A percentile compares a stretch with the other conserved stretches of the same genome.
Conservation (phyloP, 2,797 vertebrate species). For the Sphenodon punctatus region DNA sequence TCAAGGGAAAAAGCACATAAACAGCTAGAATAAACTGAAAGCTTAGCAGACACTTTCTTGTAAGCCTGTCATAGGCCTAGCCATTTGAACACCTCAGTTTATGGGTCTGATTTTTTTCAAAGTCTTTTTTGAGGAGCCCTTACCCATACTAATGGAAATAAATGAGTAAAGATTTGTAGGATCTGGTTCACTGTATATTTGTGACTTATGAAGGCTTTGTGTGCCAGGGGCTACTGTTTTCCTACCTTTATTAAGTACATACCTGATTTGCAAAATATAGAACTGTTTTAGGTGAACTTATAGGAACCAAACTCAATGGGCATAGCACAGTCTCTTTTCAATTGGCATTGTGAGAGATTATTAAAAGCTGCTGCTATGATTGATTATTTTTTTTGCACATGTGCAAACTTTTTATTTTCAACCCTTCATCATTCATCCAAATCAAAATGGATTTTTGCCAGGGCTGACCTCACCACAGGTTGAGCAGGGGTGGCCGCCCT, state of each 20-base stretch:
- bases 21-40: constrained; percentile 62
- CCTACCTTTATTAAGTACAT: too few relatives aligned
- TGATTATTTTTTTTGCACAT: background rate
- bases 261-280: too few relatives aligned
- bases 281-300: too few relatives aligned
- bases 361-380: background rate
- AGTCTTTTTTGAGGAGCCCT: constrained; percentile 28
- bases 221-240: too few relatives aligned
- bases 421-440: background rate
- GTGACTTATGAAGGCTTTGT: too few relatives aligned
- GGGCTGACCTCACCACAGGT: background rate
- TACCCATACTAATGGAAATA: constrained; percentile 38
- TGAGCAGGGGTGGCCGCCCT: too few relatives aligned
- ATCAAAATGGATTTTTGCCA: background rate
- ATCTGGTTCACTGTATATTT: too few relatives aligned
- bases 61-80: constrained; percentile 46
- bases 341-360: background rate
- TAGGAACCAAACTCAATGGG: too few relatives aligned
- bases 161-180: background rate
- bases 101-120: constrained; percentile 21
- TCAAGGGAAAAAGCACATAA: constrained; percentile 65
- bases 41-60: constrained; percentile 42
- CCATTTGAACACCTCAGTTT: constrained; percentile 10
- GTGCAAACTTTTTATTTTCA: background rate
- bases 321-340: constrained; percentile 7